These are phyloP conservation scores for Crypturellus undulatus DNA, from an alignment of 2,113 vertebrate species.

Conservation along the genomic window DNA sequence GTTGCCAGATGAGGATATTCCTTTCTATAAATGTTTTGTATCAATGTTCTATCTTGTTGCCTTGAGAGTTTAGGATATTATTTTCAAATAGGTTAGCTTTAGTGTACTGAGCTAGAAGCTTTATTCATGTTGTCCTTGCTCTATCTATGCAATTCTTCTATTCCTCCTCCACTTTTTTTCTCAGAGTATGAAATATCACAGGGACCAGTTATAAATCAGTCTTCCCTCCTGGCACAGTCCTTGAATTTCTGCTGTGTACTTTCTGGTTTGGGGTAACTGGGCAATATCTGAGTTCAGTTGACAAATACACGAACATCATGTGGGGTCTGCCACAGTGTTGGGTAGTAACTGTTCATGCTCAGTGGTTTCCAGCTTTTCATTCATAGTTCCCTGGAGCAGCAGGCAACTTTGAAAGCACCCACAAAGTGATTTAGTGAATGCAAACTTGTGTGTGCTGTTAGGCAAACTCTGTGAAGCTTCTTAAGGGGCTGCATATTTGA, in stretches of 20 bases:
- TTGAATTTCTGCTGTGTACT: not conserved
- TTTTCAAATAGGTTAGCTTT: not conserved
- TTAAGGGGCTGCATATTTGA: not conserved
- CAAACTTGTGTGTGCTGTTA: not conserved
- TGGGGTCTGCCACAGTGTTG: not conserved
- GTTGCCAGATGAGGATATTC: not conserved
- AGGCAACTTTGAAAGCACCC: not conserved
- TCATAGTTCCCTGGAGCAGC: not conserved
- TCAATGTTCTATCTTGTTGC: not conserved
- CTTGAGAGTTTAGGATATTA: not conserved
- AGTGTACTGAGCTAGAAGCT: not conserved
- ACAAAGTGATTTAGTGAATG: not conserved
- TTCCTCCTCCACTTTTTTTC: not conserved
- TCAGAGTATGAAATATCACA: not conserved
- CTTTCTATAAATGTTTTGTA: not conserved
- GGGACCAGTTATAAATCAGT: not conserved
- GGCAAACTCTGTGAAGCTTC: not conserved
- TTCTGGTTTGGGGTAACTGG: not conserved
- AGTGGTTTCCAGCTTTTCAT: not conserved
- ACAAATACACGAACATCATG: not conserved
- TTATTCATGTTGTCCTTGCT: not conserved
- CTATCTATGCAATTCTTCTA: not conserved
- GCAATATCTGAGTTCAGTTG: not conserved
- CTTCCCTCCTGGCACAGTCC: not conserved
- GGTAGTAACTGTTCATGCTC: not conserved